A percentile compares a stretch with the other conserved stretches of the same genome.
These are phyloP conservation scores for Parelbella ahira DNA, from an alignment of 2,888 invertebrate species.

Conservation along the genomic window DNA sequence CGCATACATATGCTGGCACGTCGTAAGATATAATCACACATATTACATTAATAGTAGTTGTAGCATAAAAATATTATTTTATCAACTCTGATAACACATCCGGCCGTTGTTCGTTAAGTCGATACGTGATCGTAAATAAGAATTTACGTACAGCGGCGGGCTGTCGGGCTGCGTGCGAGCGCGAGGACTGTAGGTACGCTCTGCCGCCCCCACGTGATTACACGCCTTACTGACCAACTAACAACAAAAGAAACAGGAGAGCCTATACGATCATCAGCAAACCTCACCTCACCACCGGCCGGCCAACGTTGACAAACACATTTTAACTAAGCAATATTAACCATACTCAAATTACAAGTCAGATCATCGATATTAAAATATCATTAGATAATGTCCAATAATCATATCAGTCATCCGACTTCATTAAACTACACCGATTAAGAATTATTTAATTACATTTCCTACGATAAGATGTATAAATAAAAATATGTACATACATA, in stretches of 20 bases:
- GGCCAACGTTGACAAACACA: no score
- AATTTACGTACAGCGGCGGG: constrained; percentile 31
- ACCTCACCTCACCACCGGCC: no score
- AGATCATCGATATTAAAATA: background rate
- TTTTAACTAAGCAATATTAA: no score
- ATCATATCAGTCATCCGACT: background rate
- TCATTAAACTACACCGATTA: background rate
- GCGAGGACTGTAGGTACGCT: constrained; percentile 49
- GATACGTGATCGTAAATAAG: constrained; percentile 23
- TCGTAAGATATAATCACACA: no score
- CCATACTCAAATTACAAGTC: no score
- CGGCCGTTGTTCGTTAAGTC: constrained; percentile 28
- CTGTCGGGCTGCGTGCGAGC: constrained; percentile 43
- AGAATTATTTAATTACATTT: background rate
- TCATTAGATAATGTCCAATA: background rate
- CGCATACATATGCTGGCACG: no score
- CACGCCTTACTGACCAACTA: constrained; percentile 65
- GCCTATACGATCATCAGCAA: constrained; percentile 27
- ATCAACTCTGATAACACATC: constrained; percentile 18
- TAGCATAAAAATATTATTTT: no score
- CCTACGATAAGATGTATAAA: background rate
- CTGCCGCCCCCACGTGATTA: constrained; percentile 60
- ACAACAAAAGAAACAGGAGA: constrained; percentile 50
- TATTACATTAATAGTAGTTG: no score
- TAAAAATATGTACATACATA: no score